phyloP scores from a whole-genome alignment of 2,797 vertebrate genomes.

The Distichodus sexfasciatus region DNA sequence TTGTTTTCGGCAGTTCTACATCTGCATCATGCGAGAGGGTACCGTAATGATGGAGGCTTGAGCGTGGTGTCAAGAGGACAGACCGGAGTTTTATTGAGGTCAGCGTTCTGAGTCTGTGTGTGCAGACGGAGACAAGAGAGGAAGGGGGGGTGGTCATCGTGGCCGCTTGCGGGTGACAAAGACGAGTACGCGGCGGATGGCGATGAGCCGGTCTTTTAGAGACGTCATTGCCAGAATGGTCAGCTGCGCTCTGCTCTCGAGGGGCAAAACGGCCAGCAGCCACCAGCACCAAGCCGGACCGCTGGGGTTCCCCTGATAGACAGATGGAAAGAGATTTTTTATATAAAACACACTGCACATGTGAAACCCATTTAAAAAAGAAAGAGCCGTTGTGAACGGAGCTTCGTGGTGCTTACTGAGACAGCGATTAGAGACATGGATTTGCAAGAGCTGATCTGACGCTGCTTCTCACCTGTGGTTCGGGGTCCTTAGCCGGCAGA shows the following conservation, averaged over 20 bases:
- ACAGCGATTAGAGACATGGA: background rate
- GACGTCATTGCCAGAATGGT: constrained; percentile 87
- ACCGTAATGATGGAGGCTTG: no score
- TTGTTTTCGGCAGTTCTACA: no score
- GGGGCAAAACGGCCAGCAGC: constrained; percentile 85
- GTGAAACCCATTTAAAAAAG: no score
- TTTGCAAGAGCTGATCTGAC: background rate
- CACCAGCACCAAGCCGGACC: constrained; percentile 95
- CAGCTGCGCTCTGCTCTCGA: constrained; percentile 89
- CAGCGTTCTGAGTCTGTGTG: no score
- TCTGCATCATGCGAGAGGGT: no score
- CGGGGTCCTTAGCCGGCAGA: constrained; percentile 84
- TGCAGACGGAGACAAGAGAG: no score
- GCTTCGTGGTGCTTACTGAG: no score
- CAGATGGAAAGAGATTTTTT: background rate
- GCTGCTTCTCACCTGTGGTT: constrained; percentile 80
- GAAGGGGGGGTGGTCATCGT: constrained; percentile 67
- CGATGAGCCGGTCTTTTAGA: constrained; percentile 86
- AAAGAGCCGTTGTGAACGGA: no score
- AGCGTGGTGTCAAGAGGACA: no score
- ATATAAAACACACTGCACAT: no score
- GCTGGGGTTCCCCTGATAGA: constrained; percentile 76
- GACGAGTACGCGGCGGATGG: constrained; percentile 84
- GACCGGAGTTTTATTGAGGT: no score
- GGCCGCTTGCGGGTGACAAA: constrained; percentile 87